phyloP scores from a whole-genome alignment of 2,888 invertebrate species.

The Zaprionus obscuricornis region DNA sequence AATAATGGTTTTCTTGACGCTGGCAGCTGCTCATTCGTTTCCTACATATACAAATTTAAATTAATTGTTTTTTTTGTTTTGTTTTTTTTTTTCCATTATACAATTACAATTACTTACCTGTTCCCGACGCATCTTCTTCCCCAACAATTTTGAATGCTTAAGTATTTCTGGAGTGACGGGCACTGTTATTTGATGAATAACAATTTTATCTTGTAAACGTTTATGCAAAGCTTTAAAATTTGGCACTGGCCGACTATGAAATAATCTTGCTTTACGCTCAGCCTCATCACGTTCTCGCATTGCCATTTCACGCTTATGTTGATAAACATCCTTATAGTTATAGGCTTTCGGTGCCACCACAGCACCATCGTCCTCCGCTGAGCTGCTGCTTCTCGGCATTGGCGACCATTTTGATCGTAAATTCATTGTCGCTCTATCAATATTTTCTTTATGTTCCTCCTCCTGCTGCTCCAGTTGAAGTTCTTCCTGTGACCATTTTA shows the following conservation, averaged over 20 bases:
- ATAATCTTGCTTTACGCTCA: conserved; percentile 78
- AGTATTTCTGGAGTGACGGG: conserved; percentile 78
- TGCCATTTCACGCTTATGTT: conserved; percentile 66
- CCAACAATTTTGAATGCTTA: conserved; percentile 78
- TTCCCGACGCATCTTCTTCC: conserved; percentile 48
- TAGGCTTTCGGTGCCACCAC: conserved; percentile 69
- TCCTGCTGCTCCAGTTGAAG: not conserved
- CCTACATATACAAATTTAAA: conserved; percentile 35
- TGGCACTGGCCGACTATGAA: conserved; percentile 80
- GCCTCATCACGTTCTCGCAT: conserved; percentile 66
- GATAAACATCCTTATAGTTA: conserved; percentile 74
- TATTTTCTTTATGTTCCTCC: too few species aligned
- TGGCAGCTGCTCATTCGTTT: conserved; percentile 19
- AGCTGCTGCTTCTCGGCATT: not conserved
- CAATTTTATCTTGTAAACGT: conserved; percentile 33
- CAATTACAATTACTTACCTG: conserved; percentile 45
- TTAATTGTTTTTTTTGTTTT: not conserved
- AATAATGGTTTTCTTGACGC: conserved; percentile 47
- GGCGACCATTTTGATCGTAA: conserved; percentile 49
- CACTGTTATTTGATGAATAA: conserved; percentile 64
- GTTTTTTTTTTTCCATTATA: not conserved
- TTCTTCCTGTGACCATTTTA: too few species aligned
- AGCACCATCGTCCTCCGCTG: conserved; percentile 10
- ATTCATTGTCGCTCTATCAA: conserved; percentile 11
- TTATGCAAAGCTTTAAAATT: conserved; percentile 67